Percentiles rank a stretch among this genome's conserved stretches.
phyloP scores from a whole-genome alignment of 2,113 vertebrate genomes.

The Microcebus griseorufus region DNA sequence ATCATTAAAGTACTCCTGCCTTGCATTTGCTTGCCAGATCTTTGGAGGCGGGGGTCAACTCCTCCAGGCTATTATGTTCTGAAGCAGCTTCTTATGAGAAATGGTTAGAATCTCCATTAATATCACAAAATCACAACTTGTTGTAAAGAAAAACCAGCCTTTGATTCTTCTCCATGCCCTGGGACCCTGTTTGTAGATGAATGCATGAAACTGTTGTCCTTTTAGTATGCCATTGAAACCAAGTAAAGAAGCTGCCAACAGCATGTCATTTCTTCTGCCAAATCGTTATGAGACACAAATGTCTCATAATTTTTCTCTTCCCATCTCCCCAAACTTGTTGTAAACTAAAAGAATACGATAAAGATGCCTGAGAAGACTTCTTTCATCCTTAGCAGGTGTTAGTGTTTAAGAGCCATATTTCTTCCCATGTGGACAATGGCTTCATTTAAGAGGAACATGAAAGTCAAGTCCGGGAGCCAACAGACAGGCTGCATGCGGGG shows the following conservation, averaged over 20 bases:
- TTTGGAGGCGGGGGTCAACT: constrained; percentile 35
- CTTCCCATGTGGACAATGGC: not conserved
- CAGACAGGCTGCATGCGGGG: not conserved
- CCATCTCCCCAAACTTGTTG: not conserved
- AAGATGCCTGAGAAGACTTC: constrained; percentile 31
- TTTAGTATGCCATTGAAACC: constrained; percentile 6
- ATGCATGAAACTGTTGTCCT: constrained; percentile 59
- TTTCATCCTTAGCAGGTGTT: constrained; percentile 9
- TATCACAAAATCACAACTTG: constrained; percentile 43
- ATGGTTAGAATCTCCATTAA: constrained; percentile 47
- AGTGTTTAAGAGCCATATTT: not conserved
- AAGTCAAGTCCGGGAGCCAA: not conserved
- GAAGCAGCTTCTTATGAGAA: constrained; percentile 65
- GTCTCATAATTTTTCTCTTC: constrained; percentile 51
- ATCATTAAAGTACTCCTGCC: constrained; percentile 62
- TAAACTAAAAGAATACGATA: constrained; percentile 34
- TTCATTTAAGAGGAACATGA: not conserved
- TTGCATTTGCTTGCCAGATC: constrained; percentile 41
- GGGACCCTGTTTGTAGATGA: constrained; percentile 56
- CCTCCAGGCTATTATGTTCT: constrained; percentile 54
- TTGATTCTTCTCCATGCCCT: constrained; percentile 52
- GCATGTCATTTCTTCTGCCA: constrained; percentile 25
- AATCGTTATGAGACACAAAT: not conserved
- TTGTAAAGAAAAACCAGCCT: constrained; percentile 54
- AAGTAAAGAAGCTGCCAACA: constrained; percentile 38